Evolutionary conservation across 1,140 invertebrate species (phyloP).

Genomic region (Zaprionus camerounensis): DNA sequence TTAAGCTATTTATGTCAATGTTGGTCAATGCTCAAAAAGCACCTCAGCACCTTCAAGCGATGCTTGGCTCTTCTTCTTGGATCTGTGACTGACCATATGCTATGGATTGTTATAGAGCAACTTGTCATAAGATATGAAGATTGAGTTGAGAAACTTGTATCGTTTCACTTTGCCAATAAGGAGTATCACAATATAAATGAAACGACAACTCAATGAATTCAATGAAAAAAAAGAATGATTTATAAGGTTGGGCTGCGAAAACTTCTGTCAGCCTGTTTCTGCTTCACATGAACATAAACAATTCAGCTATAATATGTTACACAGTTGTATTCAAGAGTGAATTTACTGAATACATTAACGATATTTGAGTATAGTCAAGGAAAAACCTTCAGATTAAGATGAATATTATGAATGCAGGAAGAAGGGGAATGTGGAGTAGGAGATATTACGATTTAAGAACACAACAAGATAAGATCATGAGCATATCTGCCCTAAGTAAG

Average conservation of each 20-base stretch:
- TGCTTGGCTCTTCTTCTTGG: not conserved
- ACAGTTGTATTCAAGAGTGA: not conserved
- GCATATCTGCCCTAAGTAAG: no score
- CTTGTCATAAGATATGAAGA: not conserved
- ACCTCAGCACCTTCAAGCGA: not conserved
- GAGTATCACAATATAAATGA: not conserved
- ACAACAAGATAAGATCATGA: no score
- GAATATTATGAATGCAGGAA: no score
- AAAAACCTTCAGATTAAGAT: no score
- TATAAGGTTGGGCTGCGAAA: not conserved
- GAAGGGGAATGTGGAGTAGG: no score
- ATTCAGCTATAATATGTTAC: not conserved
- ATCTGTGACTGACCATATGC: not conserved
- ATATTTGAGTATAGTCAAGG: no score
- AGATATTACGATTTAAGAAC: no score
- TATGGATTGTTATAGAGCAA: not conserved
- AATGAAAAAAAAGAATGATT: not conserved
- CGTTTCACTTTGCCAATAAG: not conserved
- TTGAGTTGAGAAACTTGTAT: not conserved
- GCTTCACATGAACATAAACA: not conserved
- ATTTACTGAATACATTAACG: no score
- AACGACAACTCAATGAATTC: not conserved
- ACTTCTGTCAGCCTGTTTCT: not conserved
- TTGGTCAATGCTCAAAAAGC: not conserved
- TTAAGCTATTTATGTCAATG: conserved; percentile 10